These are phyloP conservation scores for Podarcis cretensis DNA, from an alignment of 2,113 vertebrate species.

Conservation along the genomic window DNA sequence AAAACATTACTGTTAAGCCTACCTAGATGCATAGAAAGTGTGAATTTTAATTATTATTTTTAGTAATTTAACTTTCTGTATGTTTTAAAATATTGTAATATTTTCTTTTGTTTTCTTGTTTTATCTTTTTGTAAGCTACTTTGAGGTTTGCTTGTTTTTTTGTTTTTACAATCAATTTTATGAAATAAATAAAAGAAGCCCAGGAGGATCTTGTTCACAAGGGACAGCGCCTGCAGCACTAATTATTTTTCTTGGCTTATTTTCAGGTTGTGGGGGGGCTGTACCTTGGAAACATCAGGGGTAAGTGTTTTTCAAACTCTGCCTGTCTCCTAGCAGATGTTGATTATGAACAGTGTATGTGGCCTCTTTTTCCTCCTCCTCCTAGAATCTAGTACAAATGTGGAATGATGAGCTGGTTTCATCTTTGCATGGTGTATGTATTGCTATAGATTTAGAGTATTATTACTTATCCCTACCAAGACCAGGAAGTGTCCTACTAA, in stretches of 20 bases:
- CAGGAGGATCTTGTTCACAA: background rate
- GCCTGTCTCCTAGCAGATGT: background rate
- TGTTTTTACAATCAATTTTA: background rate
- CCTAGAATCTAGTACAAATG: background rate
- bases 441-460: too few species aligned
- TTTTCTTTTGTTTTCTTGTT: background rate
- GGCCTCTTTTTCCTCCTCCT: background rate
- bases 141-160: background rate
- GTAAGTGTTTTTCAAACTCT: slow-evolving; percentile 69
- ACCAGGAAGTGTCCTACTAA: background rate
- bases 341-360: background rate
- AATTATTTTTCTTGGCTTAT: slow-evolving; percentile 25
- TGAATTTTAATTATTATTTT: too few species aligned
- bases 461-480: background rate
- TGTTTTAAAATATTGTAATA: background rate
- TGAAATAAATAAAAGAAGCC: background rate
- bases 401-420: background rate
- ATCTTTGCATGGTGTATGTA: too few species aligned
- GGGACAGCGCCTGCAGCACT: background rate
- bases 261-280: slow-evolving; percentile 85
- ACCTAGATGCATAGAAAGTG: too few species aligned
- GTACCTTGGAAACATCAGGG: slow-evolving; percentile 88
- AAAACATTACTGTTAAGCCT: too few species aligned
- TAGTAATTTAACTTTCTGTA: too few species aligned
- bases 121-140: too few species aligned